Evolutionary conservation across 2,888 invertebrate species (phyloP).

Genomic region (Ophion ellenae): DNA sequence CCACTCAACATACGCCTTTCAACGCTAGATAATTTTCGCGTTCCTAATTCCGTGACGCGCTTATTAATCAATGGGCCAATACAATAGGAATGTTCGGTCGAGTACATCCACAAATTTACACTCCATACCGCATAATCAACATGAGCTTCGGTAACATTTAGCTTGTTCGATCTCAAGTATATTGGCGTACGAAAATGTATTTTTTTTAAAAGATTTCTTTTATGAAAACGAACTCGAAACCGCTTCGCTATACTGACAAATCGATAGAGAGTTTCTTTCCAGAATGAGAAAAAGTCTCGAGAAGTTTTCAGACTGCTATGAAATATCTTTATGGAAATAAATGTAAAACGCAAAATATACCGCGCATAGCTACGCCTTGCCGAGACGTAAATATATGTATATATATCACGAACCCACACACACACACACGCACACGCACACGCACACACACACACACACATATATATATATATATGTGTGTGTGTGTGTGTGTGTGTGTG

Average conservation of each 20-base stretch:
- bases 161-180: too few relatives aligned
- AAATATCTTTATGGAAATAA: constrained; percentile 57
- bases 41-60: too few relatives aligned
- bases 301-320: constrained; percentile 44
- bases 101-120: too few relatives aligned
- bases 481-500: too few relatives aligned
- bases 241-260: constrained; percentile 35
- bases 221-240: constrained; percentile 30
- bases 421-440: not conserved
- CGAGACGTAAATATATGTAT: constrained; percentile 13
- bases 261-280: constrained; percentile 36
- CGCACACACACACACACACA: too few relatives aligned
- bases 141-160: not conserved
- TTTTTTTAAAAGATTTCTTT: not conserved
- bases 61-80: too few relatives aligned
- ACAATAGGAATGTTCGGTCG: too few relatives aligned
- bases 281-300: constrained; percentile 54
- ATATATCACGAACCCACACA: constrained; percentile 20
- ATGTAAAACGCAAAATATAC: constrained; percentile 58
- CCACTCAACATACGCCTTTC: too few relatives aligned
- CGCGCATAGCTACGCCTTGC: constrained; percentile 25
- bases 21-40: too few relatives aligned
- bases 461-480: too few relatives aligned
- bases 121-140: too few relatives aligned
- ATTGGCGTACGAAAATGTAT: not conserved